These are phyloP conservation scores for Virgularia gustaviana DNA, from an alignment of 92 coral and sea anemone genomes.

Conservation along the genomic window DNA sequence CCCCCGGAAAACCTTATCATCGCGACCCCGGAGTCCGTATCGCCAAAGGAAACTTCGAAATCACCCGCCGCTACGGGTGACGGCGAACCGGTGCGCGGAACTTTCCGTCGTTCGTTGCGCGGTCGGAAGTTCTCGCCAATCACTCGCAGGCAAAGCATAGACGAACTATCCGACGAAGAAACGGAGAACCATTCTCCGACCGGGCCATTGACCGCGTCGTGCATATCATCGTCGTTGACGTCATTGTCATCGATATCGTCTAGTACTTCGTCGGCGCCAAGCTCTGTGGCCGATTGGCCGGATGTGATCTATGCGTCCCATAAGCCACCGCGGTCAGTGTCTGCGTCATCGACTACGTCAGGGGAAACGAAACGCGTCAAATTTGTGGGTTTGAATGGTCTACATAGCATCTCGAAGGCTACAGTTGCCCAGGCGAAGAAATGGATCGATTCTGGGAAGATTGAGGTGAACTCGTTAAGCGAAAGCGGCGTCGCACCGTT, in stretches of 20 bases:
- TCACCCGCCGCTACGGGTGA: slow-evolving; percentile 12
- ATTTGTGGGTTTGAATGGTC: slow-evolving; percentile 34
- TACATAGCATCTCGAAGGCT: slow-evolving; percentile 28
- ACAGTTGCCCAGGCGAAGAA: slow-evolving; percentile 28
- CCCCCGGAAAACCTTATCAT: slow-evolving; percentile 36
- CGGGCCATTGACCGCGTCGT: slow-evolving; percentile 18
- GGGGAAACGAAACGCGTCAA: slow-evolving; percentile 20
- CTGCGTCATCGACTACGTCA: slow-evolving; percentile 12
- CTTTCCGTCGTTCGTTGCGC: slow-evolving; percentile 35
- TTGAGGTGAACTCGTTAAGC: slow-evolving; percentile 68
- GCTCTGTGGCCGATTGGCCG: slow-evolving; percentile 44
- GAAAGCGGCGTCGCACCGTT: slow-evolving; percentile 71
- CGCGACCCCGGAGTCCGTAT: slow-evolving; percentile 9
- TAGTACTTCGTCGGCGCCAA: slow-evolving; percentile 60
- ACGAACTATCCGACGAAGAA: background rate
- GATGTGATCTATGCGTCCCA: slow-evolving; percentile 32
- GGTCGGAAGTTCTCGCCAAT: slow-evolving; percentile 35
- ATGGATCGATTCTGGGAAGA: slow-evolving; percentile 39
- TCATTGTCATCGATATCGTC: slow-evolving; percentile 77
- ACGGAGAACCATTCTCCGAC: background rate
- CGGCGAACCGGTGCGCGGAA: slow-evolving; percentile 40
- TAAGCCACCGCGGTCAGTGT: background rate
- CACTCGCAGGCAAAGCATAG: slow-evolving; percentile 5
- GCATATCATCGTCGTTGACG: slow-evolving; percentile 57
- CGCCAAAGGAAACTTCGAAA: slow-evolving; percentile 9